Evolutionary conservation across 2,888 invertebrate genomes (phyloP), one percentile per base, ranked within the genome.

Genomic region (Epirrita christyi): DNA sequence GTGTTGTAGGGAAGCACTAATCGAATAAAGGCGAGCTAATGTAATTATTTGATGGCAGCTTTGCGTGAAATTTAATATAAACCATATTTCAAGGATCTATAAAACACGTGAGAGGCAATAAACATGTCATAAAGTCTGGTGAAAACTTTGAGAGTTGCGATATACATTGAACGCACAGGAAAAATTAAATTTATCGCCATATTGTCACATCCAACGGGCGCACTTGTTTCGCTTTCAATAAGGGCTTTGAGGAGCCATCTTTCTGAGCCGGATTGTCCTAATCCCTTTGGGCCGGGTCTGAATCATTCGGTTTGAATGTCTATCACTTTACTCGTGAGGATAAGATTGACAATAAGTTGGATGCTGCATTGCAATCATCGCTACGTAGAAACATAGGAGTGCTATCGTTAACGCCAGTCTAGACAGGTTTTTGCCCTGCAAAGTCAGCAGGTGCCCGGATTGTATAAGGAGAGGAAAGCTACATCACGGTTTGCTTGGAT

Each of bases 371-470:
- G 70, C 67, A 65, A 61, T 56, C 61, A 63, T 64, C 67, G 62
- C 68, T 72, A 75, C 67, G 61, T 72, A 66, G 67, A 71, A 69
- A 70, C 67, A 69, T 76, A 73, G 66, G 73, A 72, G 61, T 67
- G 75, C 66, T 67, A 63, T 73, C 70, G 70, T 67, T 63, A 77
- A 73, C 72, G 71, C 70, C 67, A 61, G 88, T 88, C 87, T 89
- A 89, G 89, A 89, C 88, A 63, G 69, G 82, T 87, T 86, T 88
- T 88, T 86, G 69, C 73, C 62, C 64, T 62, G 70, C 60, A 73
- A 76, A 76, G 74, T 75, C 61, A 74, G 75, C 82, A 81, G 81
- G 80, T 86, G 81, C 72, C 72, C 73, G 71, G 68, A 76, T 80
- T 66, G 66, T 70, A 71, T 63, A 64, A 72, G 66, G 67, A 71